Conservation (phyloP, 1,140 invertebrate genomes). For the Sinonovacula constricta region DNA sequence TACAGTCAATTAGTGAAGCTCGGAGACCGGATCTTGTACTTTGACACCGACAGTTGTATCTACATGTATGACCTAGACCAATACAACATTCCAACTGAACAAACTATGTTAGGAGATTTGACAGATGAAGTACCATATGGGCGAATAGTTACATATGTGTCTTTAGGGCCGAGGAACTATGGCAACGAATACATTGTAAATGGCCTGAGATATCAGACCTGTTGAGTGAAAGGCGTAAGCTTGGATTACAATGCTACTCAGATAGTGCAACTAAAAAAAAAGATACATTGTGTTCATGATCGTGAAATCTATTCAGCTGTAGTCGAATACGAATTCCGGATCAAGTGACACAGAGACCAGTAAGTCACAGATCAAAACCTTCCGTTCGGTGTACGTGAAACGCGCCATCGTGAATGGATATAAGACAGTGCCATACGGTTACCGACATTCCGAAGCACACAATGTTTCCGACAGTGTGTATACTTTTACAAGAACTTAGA, state of each 20-base stretch:
- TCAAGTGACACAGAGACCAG: background rate
- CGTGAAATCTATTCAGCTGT: background rate
- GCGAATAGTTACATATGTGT: background rate
- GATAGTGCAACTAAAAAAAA: background rate
- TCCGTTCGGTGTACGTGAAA: conserved; percentile 2
- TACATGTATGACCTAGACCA: conserved; percentile 4
- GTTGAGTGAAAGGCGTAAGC: conserved; percentile 3
- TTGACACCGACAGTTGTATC: too few relatives aligned
- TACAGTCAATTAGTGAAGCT: background rate
- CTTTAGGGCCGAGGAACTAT: conserved; percentile 10
- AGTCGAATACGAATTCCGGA: too few relatives aligned
- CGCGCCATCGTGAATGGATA: background rate
- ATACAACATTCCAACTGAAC: conserved; percentile 8
- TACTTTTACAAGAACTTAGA: too few relatives aligned
- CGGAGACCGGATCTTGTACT: too few relatives aligned
- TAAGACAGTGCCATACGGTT: conserved; percentile 1
- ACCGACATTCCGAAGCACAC: too few relatives aligned
- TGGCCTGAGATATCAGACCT: background rate
- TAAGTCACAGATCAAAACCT: conserved; percentile 1
- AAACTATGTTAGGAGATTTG: conserved; percentile 1
- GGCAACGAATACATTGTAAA: conserved; percentile 2
- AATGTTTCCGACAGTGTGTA: too few relatives aligned
- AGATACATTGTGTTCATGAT: background rate
- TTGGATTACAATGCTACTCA: conserved; percentile 1
- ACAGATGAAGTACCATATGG: conserved; percentile 7